Evolutionary conservation across 2,797 vertebrate genomes (phyloP), one percentile per base, ranked within the genome.

Genomic region (Halcyon smyrnensis): DNA sequence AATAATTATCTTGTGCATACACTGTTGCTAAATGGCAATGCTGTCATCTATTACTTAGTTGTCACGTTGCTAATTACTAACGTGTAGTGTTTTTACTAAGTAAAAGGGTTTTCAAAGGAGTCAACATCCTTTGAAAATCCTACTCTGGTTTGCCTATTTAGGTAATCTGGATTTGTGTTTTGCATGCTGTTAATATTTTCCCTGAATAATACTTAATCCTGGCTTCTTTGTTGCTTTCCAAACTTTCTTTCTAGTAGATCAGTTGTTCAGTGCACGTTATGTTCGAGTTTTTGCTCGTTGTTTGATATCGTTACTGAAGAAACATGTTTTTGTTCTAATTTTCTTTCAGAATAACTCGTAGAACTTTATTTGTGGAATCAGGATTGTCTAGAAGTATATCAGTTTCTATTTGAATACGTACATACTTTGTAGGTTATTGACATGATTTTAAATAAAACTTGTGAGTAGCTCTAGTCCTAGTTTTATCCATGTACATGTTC

Each of bases 11-110:
- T 81, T 67, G 12, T 41, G 20, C 19, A 15, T 45, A n/a, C 32
- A n/a, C 90, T 93, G 89, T 95, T 97, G 90, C 95, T 91, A 96
- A 94, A 97, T 97, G 98, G 97, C 97, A 98, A 96, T 98, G 95
- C 95, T 92, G 83, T 96, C 39, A 41, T 84, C 73, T 91, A n/a
- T 64, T 69, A n/a, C 76, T 67, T 62, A 73, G 86, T 68, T 93
- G 92, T 94, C 83, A 43, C 77, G 74, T 50, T 93, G 77, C 82
- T 95, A 78, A 79, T 93, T 89, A 86, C 69, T 84, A 32, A 73
- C 53, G 59, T 98, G 97, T 84, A 32, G 93, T 97, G 88, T 74
- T 95, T 82, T 90, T 57, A 41, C 84, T 53, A 45, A 95, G 65
- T 94, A 62, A 73, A 94, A 84, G 95, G 45, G 70, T 93, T 97